Evolutionary conservation across 2,797 vertebrate species (phyloP).

Genomic region (Cossypha niveicapilla): DNA sequence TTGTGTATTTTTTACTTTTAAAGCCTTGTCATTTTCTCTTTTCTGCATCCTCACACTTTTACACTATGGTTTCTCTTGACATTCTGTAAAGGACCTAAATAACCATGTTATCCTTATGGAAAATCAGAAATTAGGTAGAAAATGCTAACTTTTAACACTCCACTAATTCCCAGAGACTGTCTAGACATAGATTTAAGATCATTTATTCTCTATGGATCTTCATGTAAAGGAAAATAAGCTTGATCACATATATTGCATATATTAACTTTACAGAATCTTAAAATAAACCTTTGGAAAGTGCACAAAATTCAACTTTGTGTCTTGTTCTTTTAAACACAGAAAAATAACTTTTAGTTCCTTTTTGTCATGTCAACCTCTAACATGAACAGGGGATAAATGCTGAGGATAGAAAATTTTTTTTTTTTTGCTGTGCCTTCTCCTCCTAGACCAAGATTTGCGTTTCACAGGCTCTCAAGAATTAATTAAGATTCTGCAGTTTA

Average conservation of each 20-base stretch:
- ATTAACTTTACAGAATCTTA: neutral
- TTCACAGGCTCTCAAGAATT: neutral
- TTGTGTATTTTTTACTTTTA: neutral
- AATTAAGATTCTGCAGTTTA: neutral
- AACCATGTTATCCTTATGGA: neutral
- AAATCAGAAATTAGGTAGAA: neutral
- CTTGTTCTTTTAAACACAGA: neutral
- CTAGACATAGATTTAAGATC: neutral
- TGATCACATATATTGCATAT: neutral
- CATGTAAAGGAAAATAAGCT: neutral
- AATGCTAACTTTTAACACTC: neutral
- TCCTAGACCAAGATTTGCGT: fast-evolving
- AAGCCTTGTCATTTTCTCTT: neutral
- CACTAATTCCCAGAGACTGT: neutral
- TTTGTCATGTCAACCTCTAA: neutral
- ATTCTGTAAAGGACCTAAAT: neutral
- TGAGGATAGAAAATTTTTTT: neutral
- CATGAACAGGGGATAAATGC: neutral
- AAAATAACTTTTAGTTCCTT: neutral
- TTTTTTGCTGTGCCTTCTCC: neutral
- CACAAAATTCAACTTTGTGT: neutral
- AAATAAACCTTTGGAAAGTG: neutral
- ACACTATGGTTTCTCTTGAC: too few relatives aligned
- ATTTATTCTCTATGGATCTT: neutral
- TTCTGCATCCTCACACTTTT: neutral